Evolutionary conservation across 2,888 invertebrate species (phyloP).

Genomic region (Stenodema calcarata): DNA sequence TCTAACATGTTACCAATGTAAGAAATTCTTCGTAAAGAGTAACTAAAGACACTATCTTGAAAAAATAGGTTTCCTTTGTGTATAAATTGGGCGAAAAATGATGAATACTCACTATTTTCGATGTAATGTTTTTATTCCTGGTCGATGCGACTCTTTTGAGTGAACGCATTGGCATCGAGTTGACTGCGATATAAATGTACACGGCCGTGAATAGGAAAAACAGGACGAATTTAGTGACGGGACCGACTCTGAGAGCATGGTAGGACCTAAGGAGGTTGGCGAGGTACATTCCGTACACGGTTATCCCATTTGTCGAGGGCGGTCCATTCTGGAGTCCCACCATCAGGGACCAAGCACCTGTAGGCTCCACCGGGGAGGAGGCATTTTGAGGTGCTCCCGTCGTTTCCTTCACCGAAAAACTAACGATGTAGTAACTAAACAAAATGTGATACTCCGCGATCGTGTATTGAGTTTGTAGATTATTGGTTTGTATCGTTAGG

Average conservation of each 20-base stretch:
- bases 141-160: constrained; percentile 15
- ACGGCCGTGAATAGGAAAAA: constrained; percentile 53
- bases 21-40: no score
- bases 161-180: constrained; percentile 53
- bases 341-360: constrained; percentile 4
- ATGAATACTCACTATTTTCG: constrained; percentile 50
- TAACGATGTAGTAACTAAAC: background rate
- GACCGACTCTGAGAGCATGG: constrained; percentile 14
- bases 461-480: no score
- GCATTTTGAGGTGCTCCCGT: background rate
- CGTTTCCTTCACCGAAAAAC: background rate
- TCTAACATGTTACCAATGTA: no score
- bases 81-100: background rate
- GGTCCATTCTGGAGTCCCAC: constrained; percentile 9
- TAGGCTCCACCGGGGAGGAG: background rate
- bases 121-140: constrained; percentile 50
- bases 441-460: background rate
- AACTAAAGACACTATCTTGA: no score
- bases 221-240: constrained; percentile 51
- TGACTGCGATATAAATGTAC: constrained; percentile 55
- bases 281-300: constrained; percentile 19
- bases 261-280: constrained; percentile 16
- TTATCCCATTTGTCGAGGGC: background rate
- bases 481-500: no score
- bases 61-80: no score